A percentile compares a stretch with the other conserved stretches of the same genome.
Evolutionary conservation across 2,113 vertebrate genomes (phyloP).

Genomic region (Dissostichus mawsoni): DNA sequence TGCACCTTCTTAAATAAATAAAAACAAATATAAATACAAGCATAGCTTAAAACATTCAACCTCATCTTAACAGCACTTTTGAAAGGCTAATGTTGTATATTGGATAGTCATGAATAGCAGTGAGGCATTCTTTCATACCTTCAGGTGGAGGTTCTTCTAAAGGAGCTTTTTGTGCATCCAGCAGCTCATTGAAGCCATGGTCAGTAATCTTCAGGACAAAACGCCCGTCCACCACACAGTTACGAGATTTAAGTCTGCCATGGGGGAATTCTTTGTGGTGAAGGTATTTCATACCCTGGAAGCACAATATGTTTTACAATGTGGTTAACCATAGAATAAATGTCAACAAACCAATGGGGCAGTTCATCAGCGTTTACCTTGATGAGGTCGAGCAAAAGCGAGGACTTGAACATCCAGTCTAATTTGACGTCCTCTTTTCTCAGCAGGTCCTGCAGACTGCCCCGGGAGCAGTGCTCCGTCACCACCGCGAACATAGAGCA

Average conservation of each 20-base stretch:
- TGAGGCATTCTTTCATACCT: constrained; percentile 76
- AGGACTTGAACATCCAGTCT: constrained; percentile 98
- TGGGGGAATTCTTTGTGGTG: constrained; percentile 90
- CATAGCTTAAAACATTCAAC: not conserved
- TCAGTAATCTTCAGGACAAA: constrained; percentile 96
- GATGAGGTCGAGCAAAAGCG: constrained; percentile 92
- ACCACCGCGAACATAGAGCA: constrained; percentile 89
- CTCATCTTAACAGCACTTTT: not conserved
- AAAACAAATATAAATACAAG: too few relatives aligned
- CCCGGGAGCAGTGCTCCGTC: constrained; percentile 91
- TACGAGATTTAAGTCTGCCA: constrained; percentile 91
- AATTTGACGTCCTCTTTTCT: constrained; percentile 91
- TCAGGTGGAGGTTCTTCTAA: constrained; percentile 80
- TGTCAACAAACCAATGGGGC: not conserved
- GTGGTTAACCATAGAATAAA: constrained; percentile 6
- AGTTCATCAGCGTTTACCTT: constrained; percentile 83
- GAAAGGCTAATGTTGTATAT: not conserved
- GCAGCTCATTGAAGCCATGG: constrained; percentile 89
- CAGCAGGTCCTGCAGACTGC: constrained; percentile 93
- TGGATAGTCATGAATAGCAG: not conserved
- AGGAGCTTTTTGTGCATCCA: constrained; percentile 87
- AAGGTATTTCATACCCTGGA: constrained; percentile 94
- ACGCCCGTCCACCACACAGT: constrained; percentile 92
- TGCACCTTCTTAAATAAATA: too few relatives aligned
- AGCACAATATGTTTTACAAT: constrained; percentile 20